These are phyloP conservation scores for Clarias macrocephalus DNA, from an alignment of 2,113 vertebrate genomes.

Conservation along the genomic window DNA sequence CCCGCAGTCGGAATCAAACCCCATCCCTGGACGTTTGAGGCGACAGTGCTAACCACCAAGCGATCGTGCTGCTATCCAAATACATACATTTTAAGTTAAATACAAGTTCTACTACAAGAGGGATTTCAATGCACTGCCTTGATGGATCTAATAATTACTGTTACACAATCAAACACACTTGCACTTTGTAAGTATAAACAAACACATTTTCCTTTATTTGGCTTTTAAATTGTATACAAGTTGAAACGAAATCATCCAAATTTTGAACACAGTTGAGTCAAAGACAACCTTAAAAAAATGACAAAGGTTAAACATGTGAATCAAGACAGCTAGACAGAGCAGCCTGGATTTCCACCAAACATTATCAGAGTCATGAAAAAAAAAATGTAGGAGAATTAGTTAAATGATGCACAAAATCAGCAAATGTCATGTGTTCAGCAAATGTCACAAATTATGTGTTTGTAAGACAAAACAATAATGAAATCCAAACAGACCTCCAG, in stretches of 20 bases:
- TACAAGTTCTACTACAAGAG: neutral
- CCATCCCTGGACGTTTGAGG: too few relatives aligned
- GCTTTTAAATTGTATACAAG: constrained; percentile 75
- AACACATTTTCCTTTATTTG: constrained; percentile 71
- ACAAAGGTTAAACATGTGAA: constrained; percentile 21
- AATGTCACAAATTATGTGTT: neutral
- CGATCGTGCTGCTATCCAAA: too few relatives aligned
- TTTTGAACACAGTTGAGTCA: constrained; percentile 55
- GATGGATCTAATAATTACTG: neutral
- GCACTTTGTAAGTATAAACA: constrained; percentile 66
- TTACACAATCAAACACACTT: constrained; percentile 43
- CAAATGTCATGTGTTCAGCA: neutral
- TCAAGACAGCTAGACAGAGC: constrained; percentile 52
- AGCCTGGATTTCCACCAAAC: constrained; percentile 27
- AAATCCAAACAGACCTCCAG: neutral
- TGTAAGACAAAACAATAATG: neutral
- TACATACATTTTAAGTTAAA: neutral
- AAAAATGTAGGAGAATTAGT: constrained; percentile 16
- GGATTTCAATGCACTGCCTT: neutral
- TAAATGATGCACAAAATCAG: constrained; percentile 17
- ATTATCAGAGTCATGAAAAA: neutral
- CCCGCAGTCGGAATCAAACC: too few relatives aligned
- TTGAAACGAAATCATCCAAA: constrained; percentile 71
- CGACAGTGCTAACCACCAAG: too few relatives aligned
- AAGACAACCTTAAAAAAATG: constrained; percentile 63